Evolutionary conservation across 1,140 invertebrate genomes (phyloP), one percentile per base, ranked within the genome.

Genomic region (Scylla paramamosain): DNA sequence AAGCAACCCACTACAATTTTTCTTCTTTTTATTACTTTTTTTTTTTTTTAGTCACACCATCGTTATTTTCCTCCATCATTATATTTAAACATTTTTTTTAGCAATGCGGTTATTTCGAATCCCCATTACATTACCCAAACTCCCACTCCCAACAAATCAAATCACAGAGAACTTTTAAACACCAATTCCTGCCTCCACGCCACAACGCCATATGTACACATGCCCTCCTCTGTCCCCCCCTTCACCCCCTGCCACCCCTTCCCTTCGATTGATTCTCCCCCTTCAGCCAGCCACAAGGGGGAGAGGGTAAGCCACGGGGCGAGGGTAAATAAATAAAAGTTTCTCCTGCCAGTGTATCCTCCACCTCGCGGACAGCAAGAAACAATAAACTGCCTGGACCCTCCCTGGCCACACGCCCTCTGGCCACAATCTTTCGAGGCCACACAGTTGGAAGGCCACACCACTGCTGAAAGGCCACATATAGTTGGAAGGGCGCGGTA

Each of bases 281-380:
- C 89, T 14, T 31, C 28, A 29, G 28, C 48, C 48, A 77, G 29
- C 91, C 20, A 67, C 67, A 83, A 46, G 84, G 84, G 45, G 25
- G 67, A 31, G 52, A 92, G 45, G 45, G 52, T 83, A 67, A 59
- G 31, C 67, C 91, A 82, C 52, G 91, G 45, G n/a, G 59, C 83
- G 31, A 92, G 91, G n/a, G 59, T 92, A 67, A 92, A 92, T 92
- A 92, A 92, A 92, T 92, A 92, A 92, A 92, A 77, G 67, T 92
- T 92, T 32, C 67, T 92, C 59, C 45, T 82, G 67, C 29, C 83
- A 82, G 29, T 92, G 67, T 45, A 82, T 39, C 59, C 67, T 83
- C 48, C 91, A 92, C 32, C 59, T 82, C 91, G 39, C 91, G 59
- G 59, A 92, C 67, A 59, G 91, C 31, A 92, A 83, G 39, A 92